Evolutionary conservation across 2,113 vertebrate species (phyloP).

Genomic region (Polypterus senegalus): DNA sequence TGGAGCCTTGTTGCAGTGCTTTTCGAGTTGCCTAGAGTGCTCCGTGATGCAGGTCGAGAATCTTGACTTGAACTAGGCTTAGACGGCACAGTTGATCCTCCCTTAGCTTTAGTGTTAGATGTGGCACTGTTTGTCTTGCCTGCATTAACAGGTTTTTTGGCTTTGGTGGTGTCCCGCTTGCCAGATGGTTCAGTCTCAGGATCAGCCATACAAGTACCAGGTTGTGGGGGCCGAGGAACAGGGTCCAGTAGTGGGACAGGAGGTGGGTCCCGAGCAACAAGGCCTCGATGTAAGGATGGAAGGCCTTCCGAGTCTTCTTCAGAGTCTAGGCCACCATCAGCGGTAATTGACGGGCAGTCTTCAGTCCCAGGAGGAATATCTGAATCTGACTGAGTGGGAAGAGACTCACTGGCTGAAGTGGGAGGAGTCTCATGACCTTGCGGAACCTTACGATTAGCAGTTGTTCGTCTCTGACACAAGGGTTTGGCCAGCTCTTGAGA

Average conservation of each 20-base stretch:
- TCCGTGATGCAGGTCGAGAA: constrained; percentile 26
- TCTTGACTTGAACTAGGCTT: constrained; percentile 32
- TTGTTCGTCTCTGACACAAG: constrained; percentile 14
- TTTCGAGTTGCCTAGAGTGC: constrained; percentile 28
- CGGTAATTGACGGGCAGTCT: constrained; percentile 58
- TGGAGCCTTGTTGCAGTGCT: constrained; percentile 19
- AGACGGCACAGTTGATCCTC: constrained; percentile 16
- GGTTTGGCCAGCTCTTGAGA: constrained; percentile 48
- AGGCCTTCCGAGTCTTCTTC: constrained; percentile 55
- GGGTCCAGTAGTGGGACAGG: constrained; percentile 64
- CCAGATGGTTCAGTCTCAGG: constrained; percentile 41
- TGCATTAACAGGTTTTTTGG: constrained; percentile 35
- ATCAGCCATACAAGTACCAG: constrained; percentile 78
- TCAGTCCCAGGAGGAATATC: constrained; percentile 48
- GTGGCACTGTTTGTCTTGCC: constrained; percentile 14
- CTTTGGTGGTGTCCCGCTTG: constrained; percentile 27
- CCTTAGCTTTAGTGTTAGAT: constrained; percentile 36
- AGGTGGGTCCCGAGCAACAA: constrained; percentile 48
- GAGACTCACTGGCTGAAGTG: constrained; percentile 64
- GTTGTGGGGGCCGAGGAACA: constrained; percentile 59
- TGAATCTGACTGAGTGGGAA: constrained; percentile 63
- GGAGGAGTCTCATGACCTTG: constrained; percentile 55
- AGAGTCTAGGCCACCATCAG: constrained; percentile 53
- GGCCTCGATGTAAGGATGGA: constrained; percentile 11
- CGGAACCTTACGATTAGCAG: constrained; percentile 16